Percentiles rank a stretch among this genome's conserved stretches.
These are phyloP conservation scores for Acrocephalus kingi DNA, from an alignment of 2,113 vertebrate genomes.

Conservation along the genomic window DNA sequence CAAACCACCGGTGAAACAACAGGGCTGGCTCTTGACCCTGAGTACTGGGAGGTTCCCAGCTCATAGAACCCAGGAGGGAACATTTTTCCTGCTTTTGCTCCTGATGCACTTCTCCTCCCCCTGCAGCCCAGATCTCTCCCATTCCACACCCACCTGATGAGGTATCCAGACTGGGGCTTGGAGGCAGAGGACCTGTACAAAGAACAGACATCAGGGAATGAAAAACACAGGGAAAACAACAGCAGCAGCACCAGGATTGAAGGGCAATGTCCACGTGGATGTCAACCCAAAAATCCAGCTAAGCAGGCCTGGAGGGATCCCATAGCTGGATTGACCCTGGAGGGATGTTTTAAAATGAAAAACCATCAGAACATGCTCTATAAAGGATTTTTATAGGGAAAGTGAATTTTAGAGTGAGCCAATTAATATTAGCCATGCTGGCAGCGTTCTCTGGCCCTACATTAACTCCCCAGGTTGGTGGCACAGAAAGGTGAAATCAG, in stretches of 20 bases:
- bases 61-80: rapidly evolving
- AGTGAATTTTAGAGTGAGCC: background rate
- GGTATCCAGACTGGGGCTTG: conserved; percentile 72
- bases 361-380: background rate
- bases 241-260: background rate
- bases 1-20: background rate
- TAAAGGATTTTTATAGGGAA: background rate
- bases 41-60: background rate
- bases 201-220: background rate
- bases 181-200: conserved; percentile 49
- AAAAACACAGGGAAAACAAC: background rate
- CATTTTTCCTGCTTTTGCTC: background rate
- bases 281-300: background rate
- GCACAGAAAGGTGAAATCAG: background rate
- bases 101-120: background rate
- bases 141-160: conserved; percentile 75
- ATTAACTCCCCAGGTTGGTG: background rate
- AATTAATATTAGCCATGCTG: background rate
- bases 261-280: rapidly evolving
- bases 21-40: background rate
- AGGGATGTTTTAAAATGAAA: background rate
- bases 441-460: background rate
- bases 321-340: background rate
- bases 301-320: background rate
- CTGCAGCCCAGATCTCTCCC: background rate